Percentiles rank a stretch among this genome's conserved stretches.
These are phyloP conservation scores for Brachionichthys hirsutus DNA, from an alignment of 2,113 vertebrate species.

Conservation along the genomic window DNA sequence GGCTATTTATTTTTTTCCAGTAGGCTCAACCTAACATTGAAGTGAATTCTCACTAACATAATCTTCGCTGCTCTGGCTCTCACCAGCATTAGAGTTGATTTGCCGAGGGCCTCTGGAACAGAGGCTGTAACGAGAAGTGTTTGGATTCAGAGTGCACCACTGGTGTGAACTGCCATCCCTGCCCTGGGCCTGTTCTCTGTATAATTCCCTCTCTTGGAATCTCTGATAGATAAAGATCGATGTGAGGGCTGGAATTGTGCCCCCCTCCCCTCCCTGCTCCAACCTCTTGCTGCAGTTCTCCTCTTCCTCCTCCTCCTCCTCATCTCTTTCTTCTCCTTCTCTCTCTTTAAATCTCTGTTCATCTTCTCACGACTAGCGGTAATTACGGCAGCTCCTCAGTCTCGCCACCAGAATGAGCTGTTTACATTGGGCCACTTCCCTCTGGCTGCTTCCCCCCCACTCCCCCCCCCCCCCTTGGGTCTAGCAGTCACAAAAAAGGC, in stretches of 20 bases:
- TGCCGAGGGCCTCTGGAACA: slow-evolving; percentile 47
- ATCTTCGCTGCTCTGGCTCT: slow-evolving; percentile 41
- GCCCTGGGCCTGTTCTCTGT: slow-evolving; percentile 24
- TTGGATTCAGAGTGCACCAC: slow-evolving; percentile 29
- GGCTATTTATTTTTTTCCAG: not conserved
- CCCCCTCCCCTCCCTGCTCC: slow-evolving; percentile 3
- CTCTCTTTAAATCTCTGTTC: slow-evolving; percentile 40
- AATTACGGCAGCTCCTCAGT: slow-evolving; percentile 53
- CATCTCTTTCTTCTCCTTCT: slow-evolving; percentile 24
- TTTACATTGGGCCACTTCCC: slow-evolving; percentile 67
- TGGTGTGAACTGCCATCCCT: slow-evolving; percentile 42
- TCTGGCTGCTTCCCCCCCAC: slow-evolving; percentile 53
- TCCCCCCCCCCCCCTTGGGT: slow-evolving; percentile 31
- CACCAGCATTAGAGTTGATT: slow-evolving; percentile 35
- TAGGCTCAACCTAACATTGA: slow-evolving; percentile 7
- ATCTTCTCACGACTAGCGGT: slow-evolving; percentile 38
- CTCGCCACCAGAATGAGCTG: slow-evolving; percentile 53
- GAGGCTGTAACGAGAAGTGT: slow-evolving; percentile 32
- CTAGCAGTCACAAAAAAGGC: slow-evolving; percentile 42
- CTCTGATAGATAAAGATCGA: slow-evolving; percentile 64
- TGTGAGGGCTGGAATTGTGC: slow-evolving; percentile 40
- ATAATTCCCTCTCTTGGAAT: slow-evolving; percentile 52
- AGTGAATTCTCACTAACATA: slow-evolving; percentile 37
- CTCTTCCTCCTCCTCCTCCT: slow-evolving; percentile 10
- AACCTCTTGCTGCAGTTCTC: slow-evolving; percentile 12